phyloP scores from a whole-genome alignment of 2,113 vertebrate genomes.

The Xiphias gladius region DNA sequence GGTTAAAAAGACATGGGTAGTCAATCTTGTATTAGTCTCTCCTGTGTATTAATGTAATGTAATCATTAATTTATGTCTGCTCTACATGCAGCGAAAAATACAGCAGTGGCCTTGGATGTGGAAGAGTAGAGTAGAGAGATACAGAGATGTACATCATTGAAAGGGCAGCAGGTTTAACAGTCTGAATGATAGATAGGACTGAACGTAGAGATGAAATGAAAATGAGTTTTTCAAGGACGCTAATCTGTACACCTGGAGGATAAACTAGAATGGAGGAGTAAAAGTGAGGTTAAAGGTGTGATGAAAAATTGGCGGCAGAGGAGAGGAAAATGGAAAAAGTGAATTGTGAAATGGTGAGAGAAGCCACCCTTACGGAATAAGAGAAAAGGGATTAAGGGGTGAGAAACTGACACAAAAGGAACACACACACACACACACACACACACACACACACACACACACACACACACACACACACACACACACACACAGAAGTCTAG shows the following conservation, averaged over 20 bases:
- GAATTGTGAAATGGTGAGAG: constrained; percentile 26
- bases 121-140: constrained; percentile 16
- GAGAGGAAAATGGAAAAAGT: neutral
- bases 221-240: constrained; percentile 56
- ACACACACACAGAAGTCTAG: constrained; percentile 19
- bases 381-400: neutral
- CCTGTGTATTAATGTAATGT: constrained; percentile 48
- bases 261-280: neutral
- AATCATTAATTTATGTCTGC: constrained; percentile 64
- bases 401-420: neutral
- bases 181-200: constrained; percentile 41
- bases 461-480: neutral
- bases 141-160: constrained; percentile 39
- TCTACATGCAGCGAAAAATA: constrained; percentile 51
- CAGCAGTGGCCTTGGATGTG: constrained; percentile 38
- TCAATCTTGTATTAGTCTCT: constrained; percentile 40
- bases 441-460: too few species aligned
- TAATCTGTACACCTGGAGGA: constrained; percentile 40
- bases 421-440: too few species aligned
- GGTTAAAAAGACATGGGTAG: constrained; percentile 17
- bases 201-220: constrained; percentile 40
- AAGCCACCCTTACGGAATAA: constrained; percentile 6
- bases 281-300: constrained; percentile 58
- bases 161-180: constrained; percentile 32
- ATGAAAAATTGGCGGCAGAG: constrained; percentile 28